phyloP scores from a whole-genome alignment of 2,888 invertebrate species.

The Scrobipalpa atriplicella region DNA sequence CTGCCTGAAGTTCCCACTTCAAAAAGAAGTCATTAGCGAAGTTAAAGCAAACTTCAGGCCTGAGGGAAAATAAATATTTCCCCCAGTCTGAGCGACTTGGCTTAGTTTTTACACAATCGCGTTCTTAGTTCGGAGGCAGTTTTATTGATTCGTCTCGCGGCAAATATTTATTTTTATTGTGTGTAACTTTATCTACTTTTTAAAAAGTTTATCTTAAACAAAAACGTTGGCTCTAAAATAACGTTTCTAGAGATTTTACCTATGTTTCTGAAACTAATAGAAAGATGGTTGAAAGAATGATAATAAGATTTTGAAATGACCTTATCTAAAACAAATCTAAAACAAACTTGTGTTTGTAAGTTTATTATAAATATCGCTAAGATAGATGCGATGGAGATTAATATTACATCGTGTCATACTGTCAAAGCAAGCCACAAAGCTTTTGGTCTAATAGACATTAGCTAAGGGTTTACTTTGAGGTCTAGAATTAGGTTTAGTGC shows the following conservation, averaged over 20 bases:
- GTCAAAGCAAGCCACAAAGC: neutral
- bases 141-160: conserved; percentile 6
- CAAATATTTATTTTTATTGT: neutral
- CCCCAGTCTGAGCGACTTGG: conserved; percentile 41
- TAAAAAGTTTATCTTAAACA: neutral
- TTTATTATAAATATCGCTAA: too few species aligned
- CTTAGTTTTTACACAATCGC: conserved; percentile 17
- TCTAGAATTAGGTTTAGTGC: conserved; percentile 11
- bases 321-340: too few species aligned
- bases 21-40: conserved; percentile 78
- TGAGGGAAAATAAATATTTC: conserved; percentile 73
- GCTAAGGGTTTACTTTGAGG: conserved; percentile 9
- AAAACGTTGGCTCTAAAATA: too few species aligned
- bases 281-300: too few species aligned
- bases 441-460: conserved; percentile 3
- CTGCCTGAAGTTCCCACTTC: conserved; percentile 65
- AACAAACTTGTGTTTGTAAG: too few species aligned
- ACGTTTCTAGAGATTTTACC: too few species aligned
- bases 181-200: neutral
- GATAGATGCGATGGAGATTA: neutral
- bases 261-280: too few species aligned
- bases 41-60: conserved; percentile 65
- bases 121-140: conserved; percentile 9
- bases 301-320: too few species aligned
- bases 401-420: conserved; percentile 4